phyloP scores from a whole-genome alignment of 2,888 invertebrate species.

The Cantharis rustica region DNA sequence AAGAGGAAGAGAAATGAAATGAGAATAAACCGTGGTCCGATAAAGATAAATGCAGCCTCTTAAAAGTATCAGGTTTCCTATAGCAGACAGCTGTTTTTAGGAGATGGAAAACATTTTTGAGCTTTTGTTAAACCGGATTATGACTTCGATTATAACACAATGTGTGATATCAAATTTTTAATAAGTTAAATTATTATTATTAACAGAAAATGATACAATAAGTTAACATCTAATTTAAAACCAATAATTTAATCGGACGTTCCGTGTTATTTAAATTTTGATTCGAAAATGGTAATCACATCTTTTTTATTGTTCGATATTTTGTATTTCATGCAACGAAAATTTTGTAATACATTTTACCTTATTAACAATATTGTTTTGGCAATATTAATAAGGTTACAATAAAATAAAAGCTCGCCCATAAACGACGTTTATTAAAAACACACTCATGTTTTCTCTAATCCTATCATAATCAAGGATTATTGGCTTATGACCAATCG shows the following conservation, averaged over 20 bases:
- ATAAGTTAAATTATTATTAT: not conserved
- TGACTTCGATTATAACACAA: conserved; percentile 21
- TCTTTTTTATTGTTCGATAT: no score
- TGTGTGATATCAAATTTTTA: not conserved
- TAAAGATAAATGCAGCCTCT: conserved; percentile 48
- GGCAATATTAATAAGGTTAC: no score
- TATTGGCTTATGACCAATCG: no score
- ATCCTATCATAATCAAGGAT: no score
- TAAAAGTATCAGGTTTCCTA: conserved; percentile 58
- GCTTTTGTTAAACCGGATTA: conserved; percentile 22
- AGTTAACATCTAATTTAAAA: not conserved
- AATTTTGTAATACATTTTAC: no score
- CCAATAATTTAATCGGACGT: not conserved
- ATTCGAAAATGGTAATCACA: no score
- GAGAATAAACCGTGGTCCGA: conserved; percentile 21
- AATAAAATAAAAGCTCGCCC: no score
- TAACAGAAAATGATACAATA: not conserved
- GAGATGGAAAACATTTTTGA: conserved; percentile 46
- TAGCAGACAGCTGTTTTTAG: conserved; percentile 58
- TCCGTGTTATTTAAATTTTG: not conserved
- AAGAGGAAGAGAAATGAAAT: conserved; percentile 44
- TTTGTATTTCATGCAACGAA: no score
- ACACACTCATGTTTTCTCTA: no score
- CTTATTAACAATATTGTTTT: no score
- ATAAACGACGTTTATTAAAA: no score